Evolutionary conservation across 2,113 vertebrate species (phyloP).

Genomic region (Lucifuga dentata): DNA sequence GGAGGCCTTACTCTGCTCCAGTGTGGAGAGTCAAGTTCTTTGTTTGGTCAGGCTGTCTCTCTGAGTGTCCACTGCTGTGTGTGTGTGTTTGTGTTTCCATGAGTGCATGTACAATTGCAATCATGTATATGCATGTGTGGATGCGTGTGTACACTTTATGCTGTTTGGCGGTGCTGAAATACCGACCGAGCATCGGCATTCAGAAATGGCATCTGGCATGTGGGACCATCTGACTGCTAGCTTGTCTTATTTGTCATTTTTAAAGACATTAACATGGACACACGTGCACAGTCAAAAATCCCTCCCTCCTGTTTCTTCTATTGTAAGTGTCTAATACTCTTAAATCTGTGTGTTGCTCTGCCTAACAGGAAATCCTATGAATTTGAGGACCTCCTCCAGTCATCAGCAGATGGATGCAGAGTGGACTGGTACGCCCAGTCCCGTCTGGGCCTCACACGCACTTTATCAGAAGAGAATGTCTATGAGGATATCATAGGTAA

Average conservation of each 20-base stretch:
- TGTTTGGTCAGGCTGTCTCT: constrained; percentile 51
- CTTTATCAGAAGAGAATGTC: constrained; percentile 98
- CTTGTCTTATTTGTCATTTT: constrained; percentile 6
- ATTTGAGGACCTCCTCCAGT: constrained; percentile 95
- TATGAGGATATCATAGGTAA: constrained; percentile 98
- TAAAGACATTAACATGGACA: constrained; percentile 17
- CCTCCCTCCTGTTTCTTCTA: constrained; percentile 12
- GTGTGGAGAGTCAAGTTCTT: constrained; percentile 44
- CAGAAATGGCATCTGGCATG: constrained; percentile 36
- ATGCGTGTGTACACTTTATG: constrained; percentile 11
- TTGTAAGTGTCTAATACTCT: constrained; percentile 4
- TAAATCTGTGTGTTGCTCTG: constrained; percentile 47
- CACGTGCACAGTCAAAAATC: constrained; percentile 7
- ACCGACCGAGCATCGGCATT: constrained; percentile 46
- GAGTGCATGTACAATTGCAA: not conserved
- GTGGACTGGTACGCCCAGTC: constrained; percentile 95
- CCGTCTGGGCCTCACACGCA: constrained; percentile 92
- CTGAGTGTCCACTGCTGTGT: constrained; percentile 15
- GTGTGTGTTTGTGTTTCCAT: constrained; percentile 24
- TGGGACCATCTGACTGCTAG: constrained; percentile 22
- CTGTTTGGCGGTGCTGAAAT: constrained; percentile 35
- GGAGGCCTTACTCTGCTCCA: constrained; percentile 54
- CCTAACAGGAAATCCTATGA: constrained; percentile 93
- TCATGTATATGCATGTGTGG: constrained; percentile 4
- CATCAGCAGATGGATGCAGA: constrained; percentile 84